Percentiles rank a stretch among this genome's conserved stretches.
These are phyloP conservation scores for Lagorchestes hirsutus DNA, from an alignment of 2,797 vertebrate species.

Conservation along the genomic window DNA sequence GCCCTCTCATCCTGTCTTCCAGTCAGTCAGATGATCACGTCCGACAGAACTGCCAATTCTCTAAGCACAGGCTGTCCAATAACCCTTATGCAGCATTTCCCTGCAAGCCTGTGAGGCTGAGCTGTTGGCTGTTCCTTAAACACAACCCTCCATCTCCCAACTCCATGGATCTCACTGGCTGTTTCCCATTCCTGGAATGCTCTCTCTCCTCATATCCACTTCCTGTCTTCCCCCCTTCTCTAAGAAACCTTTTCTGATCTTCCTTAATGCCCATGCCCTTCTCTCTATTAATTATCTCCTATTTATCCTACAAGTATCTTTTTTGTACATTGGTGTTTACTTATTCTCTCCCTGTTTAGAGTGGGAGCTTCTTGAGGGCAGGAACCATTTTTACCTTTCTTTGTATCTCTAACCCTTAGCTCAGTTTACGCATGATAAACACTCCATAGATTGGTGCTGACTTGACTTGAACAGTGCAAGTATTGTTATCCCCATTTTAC, in stretches of 20 bases:
- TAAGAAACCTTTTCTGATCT: not conserved
- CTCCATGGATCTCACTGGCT: not conserved
- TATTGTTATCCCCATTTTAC: not conserved
- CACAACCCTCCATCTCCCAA: not conserved
- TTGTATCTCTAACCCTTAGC: not conserved
- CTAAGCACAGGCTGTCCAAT: not conserved
- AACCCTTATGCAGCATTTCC: not conserved
- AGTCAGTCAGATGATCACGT: not conserved
- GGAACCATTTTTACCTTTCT: not conserved
- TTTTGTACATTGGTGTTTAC: not conserved
- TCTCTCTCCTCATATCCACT: not conserved
- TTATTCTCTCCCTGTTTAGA: not conserved
- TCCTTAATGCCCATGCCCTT: not conserved
- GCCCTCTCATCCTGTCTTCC: not conserved
- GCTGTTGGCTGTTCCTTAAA: not conserved
- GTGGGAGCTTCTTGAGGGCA: not conserved
- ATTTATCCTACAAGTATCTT: not conserved
- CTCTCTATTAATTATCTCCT: not conserved
- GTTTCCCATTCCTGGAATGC: not conserved
- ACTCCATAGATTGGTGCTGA: not conserved
- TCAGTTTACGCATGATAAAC: not conserved
- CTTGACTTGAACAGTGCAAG: not conserved
- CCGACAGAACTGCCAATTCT: not conserved
- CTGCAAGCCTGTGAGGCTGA: not conserved
- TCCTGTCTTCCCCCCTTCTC: not conserved